A percentile compares a stretch with the other conserved stretches of the same genome.
These are phyloP conservation scores for Pachyseris speciosa DNA, from an alignment of 64 coral and sea anemone species.

Conservation along the genomic window DNA sequence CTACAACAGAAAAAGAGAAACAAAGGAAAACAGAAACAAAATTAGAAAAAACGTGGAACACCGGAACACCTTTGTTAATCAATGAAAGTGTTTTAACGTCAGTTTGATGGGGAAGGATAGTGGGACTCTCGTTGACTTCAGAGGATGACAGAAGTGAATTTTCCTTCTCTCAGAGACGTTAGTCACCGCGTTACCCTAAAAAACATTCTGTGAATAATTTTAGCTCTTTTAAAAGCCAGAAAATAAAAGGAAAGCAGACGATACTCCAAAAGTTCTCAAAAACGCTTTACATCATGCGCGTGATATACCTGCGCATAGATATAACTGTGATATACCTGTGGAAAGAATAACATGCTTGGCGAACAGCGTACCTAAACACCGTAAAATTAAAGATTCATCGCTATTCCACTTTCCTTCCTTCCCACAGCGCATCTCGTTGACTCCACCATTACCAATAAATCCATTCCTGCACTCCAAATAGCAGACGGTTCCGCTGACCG, in stretches of 20 bases:
- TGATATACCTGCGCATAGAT: not conserved
- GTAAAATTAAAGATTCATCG: slow-evolving; percentile 33
- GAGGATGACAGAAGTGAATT: not conserved
- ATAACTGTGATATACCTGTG: too few species aligned
- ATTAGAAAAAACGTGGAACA: not conserved
- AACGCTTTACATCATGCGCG: not conserved
- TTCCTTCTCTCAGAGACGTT: not conserved
- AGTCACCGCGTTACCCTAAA: not conserved
- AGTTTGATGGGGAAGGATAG: not conserved
- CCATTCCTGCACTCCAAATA: slow-evolving; percentile 63
- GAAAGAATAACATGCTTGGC: not conserved
- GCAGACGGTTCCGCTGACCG: slow-evolving; percentile 65
- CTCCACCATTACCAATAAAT: slow-evolving; percentile 32
- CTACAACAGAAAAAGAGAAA: slow-evolving; percentile 8
- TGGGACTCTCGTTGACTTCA: not conserved
- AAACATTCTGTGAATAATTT: not conserved
- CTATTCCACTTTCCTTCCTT: slow-evolving; percentile 55
- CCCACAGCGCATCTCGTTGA: slow-evolving; percentile 31
- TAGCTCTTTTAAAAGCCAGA: not conserved
- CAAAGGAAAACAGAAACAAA: not conserved
- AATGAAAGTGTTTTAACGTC: not conserved
- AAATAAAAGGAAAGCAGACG: not conserved
- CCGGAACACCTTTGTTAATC: not conserved
- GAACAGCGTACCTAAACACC: slow-evolving; percentile 35
- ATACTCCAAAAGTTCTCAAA: not conserved